These are phyloP conservation scores for Nibea coibor DNA, from an alignment of 2,113 vertebrate species.

Conservation along the genomic window DNA sequence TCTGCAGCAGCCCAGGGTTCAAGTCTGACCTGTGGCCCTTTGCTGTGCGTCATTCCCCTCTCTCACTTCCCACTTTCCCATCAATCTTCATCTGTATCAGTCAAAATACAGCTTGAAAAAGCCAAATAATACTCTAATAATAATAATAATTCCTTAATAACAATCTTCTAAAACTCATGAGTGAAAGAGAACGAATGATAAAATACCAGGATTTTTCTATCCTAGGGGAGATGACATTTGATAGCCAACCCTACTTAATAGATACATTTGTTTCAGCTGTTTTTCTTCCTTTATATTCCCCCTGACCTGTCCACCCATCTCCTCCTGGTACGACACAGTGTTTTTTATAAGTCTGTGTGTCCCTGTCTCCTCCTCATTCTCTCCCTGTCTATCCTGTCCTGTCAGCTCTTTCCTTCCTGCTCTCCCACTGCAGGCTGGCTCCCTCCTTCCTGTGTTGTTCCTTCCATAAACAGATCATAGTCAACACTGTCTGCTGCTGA, in stretches of 20 bases:
- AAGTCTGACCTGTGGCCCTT: no score
- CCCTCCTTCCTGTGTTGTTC: conserved; percentile 62
- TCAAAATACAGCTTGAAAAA: no score
- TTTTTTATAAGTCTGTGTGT: conserved; percentile 41
- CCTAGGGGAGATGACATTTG: not conserved
- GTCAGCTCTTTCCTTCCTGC: conserved; percentile 79
- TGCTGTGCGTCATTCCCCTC: no score
- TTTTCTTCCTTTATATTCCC: conserved; percentile 5
- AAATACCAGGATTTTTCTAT: not conserved
- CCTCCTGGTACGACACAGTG: conserved; percentile 11
- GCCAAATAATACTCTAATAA: no score
- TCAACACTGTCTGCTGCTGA: conserved; percentile 49
- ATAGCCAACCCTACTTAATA: not conserved
- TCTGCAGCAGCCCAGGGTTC: no score
- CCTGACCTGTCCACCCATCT: conserved; percentile 16
- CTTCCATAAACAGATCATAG: conserved; percentile 70
- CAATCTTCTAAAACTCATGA: no score
- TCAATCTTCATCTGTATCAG: no score
- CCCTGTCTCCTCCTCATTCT: conserved; percentile 62
- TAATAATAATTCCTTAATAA: no score
- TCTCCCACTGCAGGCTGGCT: conserved; percentile 55
- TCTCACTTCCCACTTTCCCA: no score
- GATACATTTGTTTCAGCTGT: not conserved
- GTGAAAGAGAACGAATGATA: not conserved
- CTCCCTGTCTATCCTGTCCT: conserved; percentile 62